Conservation (phyloP, 2,888 invertebrate genomes). For the Lymantria monacha region DNA sequence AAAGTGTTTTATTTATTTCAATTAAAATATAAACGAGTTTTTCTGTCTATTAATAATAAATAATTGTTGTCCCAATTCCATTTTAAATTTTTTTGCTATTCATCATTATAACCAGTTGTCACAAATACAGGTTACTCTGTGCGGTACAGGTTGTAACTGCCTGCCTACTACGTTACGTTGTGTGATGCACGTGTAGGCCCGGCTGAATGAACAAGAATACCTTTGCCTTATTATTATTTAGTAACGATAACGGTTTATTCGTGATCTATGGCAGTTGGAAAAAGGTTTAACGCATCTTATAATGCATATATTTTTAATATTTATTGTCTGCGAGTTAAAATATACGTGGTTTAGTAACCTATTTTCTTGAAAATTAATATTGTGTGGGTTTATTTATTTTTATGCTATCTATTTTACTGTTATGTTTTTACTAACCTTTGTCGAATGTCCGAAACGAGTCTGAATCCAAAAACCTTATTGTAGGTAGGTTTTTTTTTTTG, state of each 20-base stretch:
- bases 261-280: neutral
- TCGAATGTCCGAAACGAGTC: too few species aligned
- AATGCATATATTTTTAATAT: neutral
- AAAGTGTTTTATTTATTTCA: neutral
- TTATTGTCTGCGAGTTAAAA: neutral
- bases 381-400: neutral
- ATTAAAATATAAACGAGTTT: neutral
- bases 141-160: conserved; percentile 1
- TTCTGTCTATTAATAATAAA: neutral
- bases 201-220: conserved; percentile 19
- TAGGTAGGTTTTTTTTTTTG: too few species aligned
- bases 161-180: conserved; percentile 1
- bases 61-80: neutral
- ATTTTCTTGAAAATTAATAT: neutral
- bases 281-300: neutral
- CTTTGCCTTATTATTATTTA: conserved; percentile 2
- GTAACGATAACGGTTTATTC: conserved; percentile 20
- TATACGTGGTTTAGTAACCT: neutral
- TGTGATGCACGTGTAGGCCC: conserved; percentile 1
- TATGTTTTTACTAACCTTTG: too few species aligned
- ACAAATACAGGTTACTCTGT: neutral
- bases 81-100: neutral
- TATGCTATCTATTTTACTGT: neutral
- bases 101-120: neutral
- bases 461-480: too few species aligned